These are phyloP conservation scores for Drosophila kuntzei DNA, from an alignment of 2,888 invertebrate species.

Conservation along the genomic window DNA sequence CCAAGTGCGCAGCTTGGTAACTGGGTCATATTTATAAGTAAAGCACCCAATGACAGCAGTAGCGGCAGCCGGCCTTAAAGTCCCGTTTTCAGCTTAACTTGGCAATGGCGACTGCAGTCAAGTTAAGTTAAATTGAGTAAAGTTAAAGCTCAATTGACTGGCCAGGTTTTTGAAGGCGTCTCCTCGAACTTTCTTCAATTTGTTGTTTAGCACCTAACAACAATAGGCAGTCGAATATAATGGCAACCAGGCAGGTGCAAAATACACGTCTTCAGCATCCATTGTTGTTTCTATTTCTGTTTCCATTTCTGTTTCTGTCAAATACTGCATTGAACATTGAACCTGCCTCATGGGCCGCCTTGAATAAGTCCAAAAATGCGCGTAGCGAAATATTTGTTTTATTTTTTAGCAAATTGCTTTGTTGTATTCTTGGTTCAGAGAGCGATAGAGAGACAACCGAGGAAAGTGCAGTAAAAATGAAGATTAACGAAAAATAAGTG, in stretches of 20 bases:
- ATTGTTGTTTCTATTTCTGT: conserved; percentile 14
- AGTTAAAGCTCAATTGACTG: conserved; percentile 35
- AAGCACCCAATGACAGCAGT: conserved; percentile 55
- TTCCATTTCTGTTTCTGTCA: conserved; percentile 7
- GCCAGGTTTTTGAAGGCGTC: conserved; percentile 34
- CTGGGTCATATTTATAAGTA: conserved; percentile 80
- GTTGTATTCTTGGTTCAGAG: conserved; percentile 59
- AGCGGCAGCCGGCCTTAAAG: conserved; percentile 48
- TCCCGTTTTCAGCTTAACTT: conserved; percentile 52
- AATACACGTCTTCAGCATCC: conserved; percentile 48
- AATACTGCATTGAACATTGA: conserved; percentile 38
- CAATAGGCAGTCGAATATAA: conserved; percentile 57
- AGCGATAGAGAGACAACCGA: conserved; percentile 39
- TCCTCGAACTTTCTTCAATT: conserved; percentile 74
- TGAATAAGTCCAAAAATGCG: conserved; percentile 64
- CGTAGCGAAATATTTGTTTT: conserved; percentile 74
- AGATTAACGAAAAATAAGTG: conserved; percentile 66
- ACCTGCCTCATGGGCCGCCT: conserved; percentile 41
- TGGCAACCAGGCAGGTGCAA: conserved; percentile 61
- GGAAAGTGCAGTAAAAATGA: conserved; percentile 76
- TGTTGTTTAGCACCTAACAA: conserved; percentile 58
- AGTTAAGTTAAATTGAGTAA: conserved; percentile 38
- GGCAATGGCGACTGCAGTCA: conserved; percentile 56
- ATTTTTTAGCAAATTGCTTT: conserved; percentile 77
- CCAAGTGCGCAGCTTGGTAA: conserved; percentile 59